These are phyloP conservation scores for Drosophila aldrichi DNA, from an alignment of 2,888 invertebrate genomes.

Conservation along the genomic window DNA sequence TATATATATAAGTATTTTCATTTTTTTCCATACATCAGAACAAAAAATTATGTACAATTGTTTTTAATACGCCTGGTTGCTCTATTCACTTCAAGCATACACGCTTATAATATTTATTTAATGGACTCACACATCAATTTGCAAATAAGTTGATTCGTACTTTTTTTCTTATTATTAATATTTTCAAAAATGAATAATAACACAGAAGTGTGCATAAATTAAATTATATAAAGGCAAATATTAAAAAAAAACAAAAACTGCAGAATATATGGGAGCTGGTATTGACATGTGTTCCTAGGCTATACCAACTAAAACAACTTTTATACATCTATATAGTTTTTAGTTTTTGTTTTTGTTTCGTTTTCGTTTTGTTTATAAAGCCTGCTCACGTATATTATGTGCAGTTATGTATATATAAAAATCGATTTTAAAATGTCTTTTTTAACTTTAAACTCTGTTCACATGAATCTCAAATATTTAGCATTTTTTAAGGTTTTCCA, in stretches of 20 bases:
- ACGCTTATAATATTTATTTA: conserved; percentile 41
- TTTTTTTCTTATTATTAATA: conserved; percentile 44
- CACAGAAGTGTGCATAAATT: conserved; percentile 25
- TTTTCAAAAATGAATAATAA: conserved; percentile 39
- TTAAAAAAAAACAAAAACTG: conserved; percentile 8
- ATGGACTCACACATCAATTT: conserved; percentile 50
- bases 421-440: conserved; percentile 50
- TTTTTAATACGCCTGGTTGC: conserved; percentile 29
- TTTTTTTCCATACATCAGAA: conserved; percentile 74
- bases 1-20: conserved; percentile 1
- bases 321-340: conserved; percentile 52
- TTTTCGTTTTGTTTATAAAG: conserved; percentile 39
- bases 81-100: conserved; percentile 20
- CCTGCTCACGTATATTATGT: conserved; percentile 29
- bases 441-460: conserved; percentile 40
- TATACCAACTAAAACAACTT: conserved; percentile 51
- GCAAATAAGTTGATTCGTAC: conserved; percentile 15
- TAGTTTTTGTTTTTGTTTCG: conserved; percentile 30
- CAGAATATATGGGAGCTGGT: conserved; percentile 22
- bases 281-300: conserved; percentile 21
- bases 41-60: conserved; percentile 72
- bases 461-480: conserved; percentile 44
- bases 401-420: conserved; percentile 30
- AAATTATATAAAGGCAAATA: background rate
- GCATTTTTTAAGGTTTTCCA: conserved; percentile 9